Evolutionary conservation across 2,888 invertebrate genomes (phyloP).

Genomic region (Orthosia gothica): DNA sequence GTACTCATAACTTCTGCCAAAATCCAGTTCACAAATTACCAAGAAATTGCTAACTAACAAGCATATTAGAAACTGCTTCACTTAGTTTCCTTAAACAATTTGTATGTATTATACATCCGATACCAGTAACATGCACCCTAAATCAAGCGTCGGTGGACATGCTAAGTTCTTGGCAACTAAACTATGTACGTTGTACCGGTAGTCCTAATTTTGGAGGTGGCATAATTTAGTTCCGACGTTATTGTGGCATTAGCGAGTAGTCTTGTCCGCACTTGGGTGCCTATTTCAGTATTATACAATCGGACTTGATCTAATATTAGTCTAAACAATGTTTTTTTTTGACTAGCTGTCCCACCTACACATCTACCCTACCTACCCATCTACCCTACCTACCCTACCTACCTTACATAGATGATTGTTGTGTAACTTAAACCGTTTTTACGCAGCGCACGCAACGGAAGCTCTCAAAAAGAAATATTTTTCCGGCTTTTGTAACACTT

Average conservation of each 20-base stretch:
- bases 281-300: background rate
- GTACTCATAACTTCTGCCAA: background rate
- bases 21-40: slow-evolving; percentile 27
- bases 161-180: slow-evolving; percentile 64
- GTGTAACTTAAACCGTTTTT: too few relatives aligned
- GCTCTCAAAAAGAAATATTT: too few relatives aligned
- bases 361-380: too few relatives aligned
- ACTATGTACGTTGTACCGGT: slow-evolving; percentile 27
- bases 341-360: too few relatives aligned
- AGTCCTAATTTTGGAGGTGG: slow-evolving; percentile 60
- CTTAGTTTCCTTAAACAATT: slow-evolving; percentile 56
- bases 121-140: slow-evolving; percentile 56
- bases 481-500: too few relatives aligned
- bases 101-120: slow-evolving; percentile 49
- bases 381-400: too few relatives aligned
- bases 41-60: slow-evolving; percentile 20
- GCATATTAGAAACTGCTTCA: slow-evolving; percentile 19
- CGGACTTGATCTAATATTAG: background rate
- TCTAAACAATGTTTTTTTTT: background rate
- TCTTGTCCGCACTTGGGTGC: slow-evolving; percentile 16
- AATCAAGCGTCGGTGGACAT: slow-evolving; percentile 57
- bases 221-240: slow-evolving; percentile 41
- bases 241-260: background rate
- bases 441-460: too few relatives aligned
- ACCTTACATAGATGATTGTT: too few relatives aligned